Evolutionary conservation across 2,797 vertebrate species (phyloP), one percentile per base, ranked within the genome.

Genomic region (Sebastes vulpes): DNA sequence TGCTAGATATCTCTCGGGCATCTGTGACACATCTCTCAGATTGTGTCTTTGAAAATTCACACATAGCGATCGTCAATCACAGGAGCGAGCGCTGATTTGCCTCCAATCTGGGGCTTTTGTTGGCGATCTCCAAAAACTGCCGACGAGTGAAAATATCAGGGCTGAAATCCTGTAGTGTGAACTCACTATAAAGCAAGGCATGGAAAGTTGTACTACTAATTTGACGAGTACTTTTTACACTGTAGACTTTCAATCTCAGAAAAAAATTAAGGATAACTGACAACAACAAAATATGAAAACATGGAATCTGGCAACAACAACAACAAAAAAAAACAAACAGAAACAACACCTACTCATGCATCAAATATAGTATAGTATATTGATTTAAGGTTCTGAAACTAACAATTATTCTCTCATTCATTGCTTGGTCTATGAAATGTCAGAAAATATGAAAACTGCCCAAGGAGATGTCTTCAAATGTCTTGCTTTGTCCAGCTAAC

Each of bases 171-270:
- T 48, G 25, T 4, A n/a, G 26, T 20, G 10, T 29, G 28, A 48
- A 65, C 42, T 20, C 3, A 0, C 12, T 25, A 28, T 20, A n/a
- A 75, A 82, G 67, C 60, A 18, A 72, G 67, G 58, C 61, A 66
- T 35, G 82, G 14, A 42, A 42, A 16, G 38, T 75, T 87, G 57
- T 77, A 67, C 61, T 25, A 76, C 75, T 84, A 58, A 90, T 92
- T 90, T 88, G 74, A 89, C 71, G 79, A 89, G 59, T 76, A 81
- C 26, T 81, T 90, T 73, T 21, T 50, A 78, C 59, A 76, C 61
- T 31, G 16, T 18, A 67, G 74, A 85, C 75, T 64, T 73, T 80
- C 42, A 46, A 46, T 46, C 42, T 46, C 16, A 18, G 6, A 75
- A 79, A 84, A 84, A 65, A 72, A 69, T 63, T 0, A 46, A 16